A percentile compares a stretch with the other conserved stretches of the same genome.
phyloP scores from a whole-genome alignment of 2,113 vertebrate genomes.

The Eulacestoma nigropectus region DNA sequence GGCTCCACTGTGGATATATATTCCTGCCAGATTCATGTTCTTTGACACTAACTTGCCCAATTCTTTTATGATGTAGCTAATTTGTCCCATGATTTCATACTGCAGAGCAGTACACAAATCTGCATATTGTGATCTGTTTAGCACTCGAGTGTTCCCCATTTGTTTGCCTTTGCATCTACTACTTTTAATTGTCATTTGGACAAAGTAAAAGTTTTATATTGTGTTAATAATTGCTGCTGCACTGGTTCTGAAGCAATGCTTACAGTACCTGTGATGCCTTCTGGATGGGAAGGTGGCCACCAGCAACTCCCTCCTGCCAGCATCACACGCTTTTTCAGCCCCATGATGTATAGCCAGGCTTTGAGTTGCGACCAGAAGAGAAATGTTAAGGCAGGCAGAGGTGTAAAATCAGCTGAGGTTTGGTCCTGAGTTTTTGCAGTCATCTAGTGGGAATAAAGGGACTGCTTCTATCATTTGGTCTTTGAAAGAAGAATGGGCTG shows the following conservation, averaged over 20 bases:
- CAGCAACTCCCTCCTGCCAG: neutral
- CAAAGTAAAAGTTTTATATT: neutral
- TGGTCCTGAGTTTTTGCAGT: neutral
- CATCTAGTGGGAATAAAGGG: conserved; percentile 6
- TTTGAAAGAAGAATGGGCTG: conserved; percentile 52
- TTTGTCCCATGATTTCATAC: neutral
- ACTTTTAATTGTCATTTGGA: neutral
- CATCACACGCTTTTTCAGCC: neutral
- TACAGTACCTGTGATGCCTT: neutral
- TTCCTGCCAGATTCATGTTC: neutral
- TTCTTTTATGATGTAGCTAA: neutral
- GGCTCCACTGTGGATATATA: neutral
- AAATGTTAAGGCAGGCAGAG: neutral
- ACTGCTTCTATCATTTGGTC: conserved; percentile 10
- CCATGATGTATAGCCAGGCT: neutral
- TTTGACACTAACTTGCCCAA: neutral
- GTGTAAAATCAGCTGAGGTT: conserved; percentile 16
- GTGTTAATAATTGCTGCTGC: neutral
- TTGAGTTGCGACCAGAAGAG: neutral
- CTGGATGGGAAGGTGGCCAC: neutral
- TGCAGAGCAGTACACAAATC: neutral
- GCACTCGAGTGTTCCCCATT: neutral
- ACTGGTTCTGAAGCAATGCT: neutral
- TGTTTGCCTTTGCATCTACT: neutral
- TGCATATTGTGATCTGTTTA: neutral